Conservation (phyloP, 1,140 invertebrate species). For the Drosophila orena region DNA sequence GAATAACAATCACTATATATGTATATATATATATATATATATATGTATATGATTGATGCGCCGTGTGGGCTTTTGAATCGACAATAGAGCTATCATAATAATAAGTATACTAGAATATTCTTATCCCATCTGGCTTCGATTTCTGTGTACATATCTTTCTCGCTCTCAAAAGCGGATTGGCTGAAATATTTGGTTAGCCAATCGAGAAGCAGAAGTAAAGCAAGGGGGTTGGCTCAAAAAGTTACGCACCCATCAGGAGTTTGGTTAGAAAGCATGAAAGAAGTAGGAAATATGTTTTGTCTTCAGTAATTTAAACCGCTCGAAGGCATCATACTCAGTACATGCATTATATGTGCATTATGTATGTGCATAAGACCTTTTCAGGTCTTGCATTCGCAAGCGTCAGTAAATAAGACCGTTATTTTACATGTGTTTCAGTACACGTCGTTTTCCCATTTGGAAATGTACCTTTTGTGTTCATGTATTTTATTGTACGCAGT, state of each 20-base stretch:
- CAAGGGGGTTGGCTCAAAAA: slow-evolving; percentile 4
- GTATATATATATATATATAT: too few species aligned
- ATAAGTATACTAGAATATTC: background rate
- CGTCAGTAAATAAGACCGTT: too few species aligned
- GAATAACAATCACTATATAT: too few species aligned
- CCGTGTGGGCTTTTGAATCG: background rate
- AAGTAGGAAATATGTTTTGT: slow-evolving; percentile 1
- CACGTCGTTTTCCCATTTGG: background rate
- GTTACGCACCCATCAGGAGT: background rate
- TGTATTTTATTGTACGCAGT: slow-evolving; percentile 15
- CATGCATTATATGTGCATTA: too few species aligned
- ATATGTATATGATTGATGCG: too few species aligned
- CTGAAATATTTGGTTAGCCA: slow-evolving; percentile 33
- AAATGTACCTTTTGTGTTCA: background rate
- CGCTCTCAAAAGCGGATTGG: slow-evolving; percentile 53
- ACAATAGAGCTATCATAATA: background rate
- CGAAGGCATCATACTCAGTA: background rate
- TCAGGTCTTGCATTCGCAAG: too few species aligned
- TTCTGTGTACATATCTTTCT: slow-evolving; percentile 20
- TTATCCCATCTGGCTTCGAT: background rate
- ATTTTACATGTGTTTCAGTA: background rate
- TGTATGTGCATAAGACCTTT: too few species aligned
- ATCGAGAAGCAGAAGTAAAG: slow-evolving; percentile 16
- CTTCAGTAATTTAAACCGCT: background rate
- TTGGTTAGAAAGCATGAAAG: background rate